Base-by-base conservation (phyloP, 1,140 invertebrate species). In the Cydia pomonella region DNA sequence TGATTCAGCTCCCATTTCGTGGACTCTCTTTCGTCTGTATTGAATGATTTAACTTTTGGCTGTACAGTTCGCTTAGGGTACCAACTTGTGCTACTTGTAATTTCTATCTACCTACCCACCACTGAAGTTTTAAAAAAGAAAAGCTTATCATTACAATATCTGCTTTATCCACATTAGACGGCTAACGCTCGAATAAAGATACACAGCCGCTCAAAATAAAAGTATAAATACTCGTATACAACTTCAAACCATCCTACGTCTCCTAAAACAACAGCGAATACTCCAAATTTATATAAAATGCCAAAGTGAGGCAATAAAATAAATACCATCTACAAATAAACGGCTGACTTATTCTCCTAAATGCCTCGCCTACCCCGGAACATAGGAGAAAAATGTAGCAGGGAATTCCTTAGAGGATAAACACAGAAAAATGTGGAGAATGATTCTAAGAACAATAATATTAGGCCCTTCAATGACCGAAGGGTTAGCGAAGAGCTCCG, bases 271-370 rank as follows among this genome's bases (percentile, higher is more conserved):
- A 59, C 53, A 59, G 0, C 16, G 21, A 59, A 59, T 59, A 21
- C 50, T 21, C 18, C 50, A 59, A 23, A 59, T 59, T 59, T 59
- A 2, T 59, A 59, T 59, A 23, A 59, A 59, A 59, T 0, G 53
- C 21, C 21, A 21, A 9, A 59, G 53, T 59, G n/a, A 59, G 18
- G 53, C 21, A 59, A 59, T 59, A 59, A 59, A 59, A 59, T 59
- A 59, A 59, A 59, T 59, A 23, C 53, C 53, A 59, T 12, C 53
- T 23, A 59, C 53, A 59, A 59, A 59, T 18, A 53, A 18, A 53
- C 10, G 53, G 21, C 9, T 59, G 53, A 21, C 10, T 59, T 59
- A 23, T 23, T 59, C 10, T 59, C 9, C 21, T 59, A 59, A 59
- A 59, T 59, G 53, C 53, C 21, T 59, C 18, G n/a, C n/a, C 21